Percentiles rank a stretch among this genome's conserved stretches.
These are phyloP conservation scores for Oryctolagus cuniculus DNA, from an alignment of 2,113 vertebrate genomes.

Conservation along the genomic window DNA sequence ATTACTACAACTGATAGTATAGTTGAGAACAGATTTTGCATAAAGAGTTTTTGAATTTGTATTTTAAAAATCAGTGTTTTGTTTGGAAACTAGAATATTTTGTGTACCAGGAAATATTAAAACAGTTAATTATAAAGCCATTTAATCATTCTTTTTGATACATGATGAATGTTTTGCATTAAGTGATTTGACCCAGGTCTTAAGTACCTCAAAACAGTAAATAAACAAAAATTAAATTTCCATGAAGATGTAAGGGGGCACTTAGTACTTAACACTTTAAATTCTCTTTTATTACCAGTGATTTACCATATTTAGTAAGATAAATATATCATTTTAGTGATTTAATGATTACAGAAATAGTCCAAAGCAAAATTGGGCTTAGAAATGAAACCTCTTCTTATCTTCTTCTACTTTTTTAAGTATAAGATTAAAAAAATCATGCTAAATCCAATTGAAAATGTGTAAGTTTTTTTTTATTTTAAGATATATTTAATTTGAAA, in stretches of 20 bases:
- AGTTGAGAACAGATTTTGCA: not conserved
- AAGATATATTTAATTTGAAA: too few relatives aligned
- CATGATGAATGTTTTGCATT: not conserved
- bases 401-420: not conserved
- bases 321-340: not conserved
- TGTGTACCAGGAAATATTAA: not conserved
- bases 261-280: not conserved
- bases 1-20: not conserved
- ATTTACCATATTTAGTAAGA: not conserved
- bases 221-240: conserved; percentile 20
- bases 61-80: conserved; percentile 45
- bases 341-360: not conserved
- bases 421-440: not conserved
- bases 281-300: not conserved
- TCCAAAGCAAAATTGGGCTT: not conserved
- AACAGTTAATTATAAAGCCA: not conserved
- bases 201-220: not conserved
- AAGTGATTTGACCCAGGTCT: conserved; percentile 23
- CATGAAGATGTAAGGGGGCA: not conserved
- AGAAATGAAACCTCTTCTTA: not conserved
- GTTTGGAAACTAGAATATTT: conserved; percentile 27
- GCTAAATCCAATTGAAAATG: conserved; percentile 26
- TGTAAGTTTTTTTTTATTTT: not conserved
- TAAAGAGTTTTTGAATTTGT: conserved; percentile 19
- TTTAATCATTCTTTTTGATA: conserved; percentile 9